Conservation (phyloP, 2,797 vertebrate species). For the Ispidina picta region DNA sequence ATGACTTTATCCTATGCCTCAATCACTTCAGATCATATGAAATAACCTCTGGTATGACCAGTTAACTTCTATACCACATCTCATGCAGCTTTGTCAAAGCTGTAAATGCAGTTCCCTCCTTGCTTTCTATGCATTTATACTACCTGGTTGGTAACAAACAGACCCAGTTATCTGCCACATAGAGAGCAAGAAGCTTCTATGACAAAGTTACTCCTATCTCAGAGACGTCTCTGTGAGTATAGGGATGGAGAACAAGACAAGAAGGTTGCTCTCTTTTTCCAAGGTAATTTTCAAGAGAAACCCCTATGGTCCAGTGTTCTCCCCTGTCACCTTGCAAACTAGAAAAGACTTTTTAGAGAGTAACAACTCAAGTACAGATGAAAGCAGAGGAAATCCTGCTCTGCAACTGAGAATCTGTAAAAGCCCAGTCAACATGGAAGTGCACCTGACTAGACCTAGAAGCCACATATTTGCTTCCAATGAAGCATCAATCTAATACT, state of each 20-base stretch:
- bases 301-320: neutral
- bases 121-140: neutral
- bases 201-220: neutral
- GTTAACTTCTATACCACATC: neutral
- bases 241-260: neutral
- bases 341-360: neutral
- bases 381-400: neutral
- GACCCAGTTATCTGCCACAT: neutral
- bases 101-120: neutral
- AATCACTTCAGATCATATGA: neutral
- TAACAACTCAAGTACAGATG: neutral
- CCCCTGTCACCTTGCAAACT: neutral
- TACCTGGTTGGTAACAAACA: neutral
- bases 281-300: neutral
- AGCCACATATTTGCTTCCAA: neutral
- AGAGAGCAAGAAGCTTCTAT: neutral
- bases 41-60: neutral
- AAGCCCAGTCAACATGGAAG: neutral
- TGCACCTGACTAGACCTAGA: neutral
- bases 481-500: neutral
- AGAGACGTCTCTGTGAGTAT: neutral
- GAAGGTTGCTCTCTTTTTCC: neutral
- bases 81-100: neutral
- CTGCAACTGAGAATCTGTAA: neutral
- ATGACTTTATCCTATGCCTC: neutral